Percentiles rank a stretch among this genome's conserved stretches.
Evolutionary conservation across 2,113 vertebrate species (phyloP).

Genomic region (Oryzias melastigma): DNA sequence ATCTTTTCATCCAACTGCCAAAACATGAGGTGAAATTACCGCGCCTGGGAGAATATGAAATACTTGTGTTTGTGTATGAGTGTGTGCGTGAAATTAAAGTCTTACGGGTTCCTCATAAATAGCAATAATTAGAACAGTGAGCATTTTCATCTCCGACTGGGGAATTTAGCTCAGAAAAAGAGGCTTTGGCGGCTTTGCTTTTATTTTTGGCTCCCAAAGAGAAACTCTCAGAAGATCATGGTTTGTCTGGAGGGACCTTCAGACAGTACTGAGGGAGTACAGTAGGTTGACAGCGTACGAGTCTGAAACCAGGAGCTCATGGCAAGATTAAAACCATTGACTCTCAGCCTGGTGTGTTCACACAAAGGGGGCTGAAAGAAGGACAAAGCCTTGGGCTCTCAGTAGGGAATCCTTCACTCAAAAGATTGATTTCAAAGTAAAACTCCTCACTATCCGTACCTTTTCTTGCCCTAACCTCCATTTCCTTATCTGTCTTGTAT

Average conservation of each 20-base stretch:
- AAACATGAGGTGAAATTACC: conserved; percentile 9
- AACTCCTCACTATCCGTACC: conserved; percentile 30
- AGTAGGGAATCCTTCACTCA: conserved; percentile 62
- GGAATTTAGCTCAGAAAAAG: conserved; percentile 22
- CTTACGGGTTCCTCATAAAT: conserved; percentile 3
- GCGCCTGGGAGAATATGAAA: not conserved
- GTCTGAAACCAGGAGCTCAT: conserved; percentile 56
- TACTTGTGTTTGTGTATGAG: too few relatives aligned
- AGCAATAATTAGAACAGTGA: not conserved
- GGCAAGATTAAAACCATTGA: conserved; percentile 44
- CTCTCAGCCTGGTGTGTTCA: conserved; percentile 33
- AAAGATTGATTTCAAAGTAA: conserved; percentile 66
- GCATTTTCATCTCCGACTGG: conserved; percentile 14
- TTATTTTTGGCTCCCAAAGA: conserved; percentile 34
- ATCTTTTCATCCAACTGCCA: not conserved
- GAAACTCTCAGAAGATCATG: conserved; percentile 36
- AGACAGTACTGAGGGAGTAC: conserved; percentile 25
- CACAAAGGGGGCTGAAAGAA: conserved; percentile 48
- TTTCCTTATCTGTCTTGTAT: conserved; percentile 33
- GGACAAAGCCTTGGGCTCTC: conserved; percentile 65
- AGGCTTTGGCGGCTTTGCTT: conserved; percentile 20
- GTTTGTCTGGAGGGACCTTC: conserved; percentile 40
- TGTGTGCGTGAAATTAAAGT: not conserved
- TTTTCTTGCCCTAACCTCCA: conserved; percentile 38
- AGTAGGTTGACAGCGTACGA: conserved; percentile 38